Evolutionary conservation across 2,888 invertebrate genomes (phyloP).

Genomic region (Rhyacophila evoluta): DNA sequence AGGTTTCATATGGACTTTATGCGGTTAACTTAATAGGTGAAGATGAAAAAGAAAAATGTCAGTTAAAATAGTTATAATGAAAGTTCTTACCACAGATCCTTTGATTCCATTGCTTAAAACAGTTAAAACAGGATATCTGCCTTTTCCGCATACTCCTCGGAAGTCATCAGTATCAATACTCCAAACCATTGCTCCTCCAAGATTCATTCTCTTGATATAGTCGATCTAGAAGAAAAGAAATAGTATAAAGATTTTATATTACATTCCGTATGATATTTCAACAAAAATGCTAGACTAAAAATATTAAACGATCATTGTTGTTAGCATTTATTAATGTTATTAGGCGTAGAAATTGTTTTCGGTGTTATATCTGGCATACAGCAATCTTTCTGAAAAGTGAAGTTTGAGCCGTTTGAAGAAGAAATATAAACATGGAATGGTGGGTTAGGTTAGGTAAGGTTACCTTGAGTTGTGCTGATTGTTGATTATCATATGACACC

Average conservation of each 20-base stretch:
- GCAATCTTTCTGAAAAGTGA: too few relatives aligned
- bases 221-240: constrained; percentile 58
- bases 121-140: constrained; percentile 37
- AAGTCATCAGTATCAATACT: constrained; percentile 74
- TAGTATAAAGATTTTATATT: not conserved
- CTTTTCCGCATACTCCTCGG: constrained; percentile 63
- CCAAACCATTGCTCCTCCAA: constrained; percentile 74
- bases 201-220: constrained; percentile 60
- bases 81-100: not conserved
- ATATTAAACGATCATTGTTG: too few relatives aligned
- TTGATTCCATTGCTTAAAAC: constrained; percentile 52
- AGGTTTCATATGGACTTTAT: too few relatives aligned
- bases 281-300: too few relatives aligned
- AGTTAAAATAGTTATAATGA: too few relatives aligned
- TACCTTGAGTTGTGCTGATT: constrained; percentile 61
- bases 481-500: constrained; percentile 62
- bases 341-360: not conserved
- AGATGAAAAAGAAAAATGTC: too few relatives aligned
- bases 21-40: too few relatives aligned
- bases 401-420: not conserved
- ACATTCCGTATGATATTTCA: too few relatives aligned
- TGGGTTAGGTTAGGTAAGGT: too few relatives aligned
- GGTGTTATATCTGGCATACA: too few relatives aligned
- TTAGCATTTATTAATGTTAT: not conserved
- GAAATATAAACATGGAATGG: not conserved